These are phyloP conservation scores for Struthio camelus DNA, from an alignment of 2,113 vertebrate genomes.

Conservation along the genomic window DNA sequence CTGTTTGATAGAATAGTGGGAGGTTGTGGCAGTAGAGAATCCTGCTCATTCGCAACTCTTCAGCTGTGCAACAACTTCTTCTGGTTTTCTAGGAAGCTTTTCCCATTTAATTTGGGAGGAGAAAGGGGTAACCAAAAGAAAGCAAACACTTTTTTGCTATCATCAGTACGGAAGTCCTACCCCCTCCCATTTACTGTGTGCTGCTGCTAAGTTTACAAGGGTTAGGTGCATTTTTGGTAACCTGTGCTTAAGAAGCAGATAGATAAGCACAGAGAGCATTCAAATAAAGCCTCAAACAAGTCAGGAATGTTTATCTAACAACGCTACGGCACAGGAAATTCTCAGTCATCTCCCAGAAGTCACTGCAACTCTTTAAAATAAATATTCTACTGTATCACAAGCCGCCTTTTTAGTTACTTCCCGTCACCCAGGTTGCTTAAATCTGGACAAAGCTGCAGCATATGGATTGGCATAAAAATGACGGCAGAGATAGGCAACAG, in stretches of 20 bases:
- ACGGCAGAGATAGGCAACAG: not conserved
- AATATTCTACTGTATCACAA: fast-evolving
- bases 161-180: not conserved
- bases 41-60: not conserved
- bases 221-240: not conserved
- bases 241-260: not conserved
- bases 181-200: not conserved
- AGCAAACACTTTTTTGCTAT: not conserved
- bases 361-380: not conserved
- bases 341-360: not conserved
- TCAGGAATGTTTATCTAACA: not conserved
- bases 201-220: not conserved
- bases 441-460: not conserved
- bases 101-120: not conserved
- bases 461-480: not conserved
- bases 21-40: not conserved
- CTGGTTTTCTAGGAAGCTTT: not conserved
- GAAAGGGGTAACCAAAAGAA: not conserved
- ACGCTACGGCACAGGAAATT: not conserved
- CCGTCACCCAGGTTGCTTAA: fast-evolving
- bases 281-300: not conserved
- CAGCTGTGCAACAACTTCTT: fast-evolving
- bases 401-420: not conserved
- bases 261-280: not conserved
- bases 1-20: fast-evolving